Base-by-base conservation (phyloP, 2,113 vertebrate species). In the Tamias sibiricus region DNA sequence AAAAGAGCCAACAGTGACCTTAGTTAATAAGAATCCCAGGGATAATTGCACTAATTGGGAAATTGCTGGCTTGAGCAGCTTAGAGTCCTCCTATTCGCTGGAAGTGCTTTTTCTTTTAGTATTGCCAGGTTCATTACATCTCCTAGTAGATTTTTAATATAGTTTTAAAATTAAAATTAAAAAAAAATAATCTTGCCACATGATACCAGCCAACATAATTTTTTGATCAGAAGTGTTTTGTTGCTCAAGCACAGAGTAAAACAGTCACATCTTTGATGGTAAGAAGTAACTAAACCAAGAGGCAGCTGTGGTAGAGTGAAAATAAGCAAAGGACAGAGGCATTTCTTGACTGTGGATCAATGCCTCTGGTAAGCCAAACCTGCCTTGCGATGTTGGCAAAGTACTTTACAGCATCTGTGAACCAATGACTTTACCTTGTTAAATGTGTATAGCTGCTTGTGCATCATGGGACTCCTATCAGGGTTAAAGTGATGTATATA, bases 31-130 rank as follows among this genome's bases (percentile, higher is more conserved):
- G 69, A 94, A 88, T 79, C 37, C 19, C 32, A 82, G 42, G 71
- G 71, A n/a, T 54, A 89, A 98, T 94, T 90, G 75, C 16, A 32
- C 44, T 93, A 90, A 62, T 87, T 76, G 40, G 22, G 17, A 77
- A 71, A 64, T 77, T 44, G 44, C 69, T 88, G 75, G 40, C 42
- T 68, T 72, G 68, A 93, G 62, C 42, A 77, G 17, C 32, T 62
- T 77, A 42, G 3, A 74, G 30, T 28, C 17, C 6, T 85, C 82
- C 84, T 9, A 81, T 22, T 92, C n/a, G 47, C 35, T 40, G 22
- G 4, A 74, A 82, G 71, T 85, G 10, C 59, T 74, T 94, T 11
- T 79, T 35, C 6, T 52, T 94, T 90, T 88, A 76, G n/a, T 59
- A 91, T 42, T 76, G 13, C 42, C 20, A 64, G 12, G 32, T 14